Base-by-base conservation (phyloP, 30 jellyfish, hydroid and myxozoan genomes). In the Rhopilema esculentum region DNA sequence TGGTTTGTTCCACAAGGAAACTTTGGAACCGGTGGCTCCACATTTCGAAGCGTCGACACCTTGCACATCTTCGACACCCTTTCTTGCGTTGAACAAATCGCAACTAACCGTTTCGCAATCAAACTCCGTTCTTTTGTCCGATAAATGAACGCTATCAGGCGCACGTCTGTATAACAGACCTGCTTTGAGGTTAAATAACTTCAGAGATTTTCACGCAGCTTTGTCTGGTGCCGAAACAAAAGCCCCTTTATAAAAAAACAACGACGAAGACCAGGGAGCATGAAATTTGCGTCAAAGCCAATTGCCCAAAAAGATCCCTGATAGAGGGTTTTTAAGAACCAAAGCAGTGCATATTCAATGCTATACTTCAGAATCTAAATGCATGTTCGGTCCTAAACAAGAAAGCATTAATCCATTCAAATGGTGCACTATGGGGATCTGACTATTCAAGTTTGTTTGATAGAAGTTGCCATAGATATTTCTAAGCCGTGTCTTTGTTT, bases 51-150 rank as follows among this genome's bases (percentile, higher is more conserved):
- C 79, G 90, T 80, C 23, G 88, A 78, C 22, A 80, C 73, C 52
- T 68, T 80, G 82, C 90, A 80, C 90, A 80, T 80, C 28, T 31
- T 80, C 57, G 57, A 66, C 80, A 2, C 49, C 80, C 80, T 26
- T 24, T 25, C 28, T n/a, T 29, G 48, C 32, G 8, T 61, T 57
- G 27, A 23, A 27, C 80, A 79, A 61, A 15, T 74, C 70, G 7
- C 75, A 76, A 76, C 75, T 76, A 53, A 51, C 27, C 65, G 27
- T 76, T 76, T 22, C 87, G 87, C 87, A 76, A 76, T 51, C 1
- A n/a, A 17, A 1, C 21, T 31, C 1, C 49, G 26, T 73, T 0
- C 23, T 48, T 66, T 73, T 31, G 49, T 15, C 29, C 29, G 69
- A 40, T 32, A 32, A 19, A 73, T 16, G 30, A 29, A 66, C 69